Evolutionary conservation across 2,888 invertebrate genomes (phyloP).

Genomic region (Nemoura dubitans): DNA sequence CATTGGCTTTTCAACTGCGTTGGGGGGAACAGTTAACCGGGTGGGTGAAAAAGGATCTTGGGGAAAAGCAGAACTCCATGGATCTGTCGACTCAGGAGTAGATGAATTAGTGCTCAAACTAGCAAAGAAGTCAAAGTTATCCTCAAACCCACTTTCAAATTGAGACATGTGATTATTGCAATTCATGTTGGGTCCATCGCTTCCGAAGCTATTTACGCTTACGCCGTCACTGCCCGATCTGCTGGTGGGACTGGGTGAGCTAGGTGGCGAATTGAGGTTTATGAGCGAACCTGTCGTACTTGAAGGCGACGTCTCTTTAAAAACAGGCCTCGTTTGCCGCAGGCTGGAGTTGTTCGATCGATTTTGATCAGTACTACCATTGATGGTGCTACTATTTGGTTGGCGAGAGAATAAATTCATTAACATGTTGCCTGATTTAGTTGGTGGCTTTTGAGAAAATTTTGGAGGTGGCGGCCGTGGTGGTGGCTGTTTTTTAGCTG

Average conservation of each 20-base stretch:
- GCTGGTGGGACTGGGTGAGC: slow-evolving; percentile 78
- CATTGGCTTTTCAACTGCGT: slow-evolving; percentile 9
- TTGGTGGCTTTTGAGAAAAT: slow-evolving; percentile 56
- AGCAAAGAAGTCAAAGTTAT: slow-evolving; percentile 78
- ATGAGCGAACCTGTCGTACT: slow-evolving; percentile 70
- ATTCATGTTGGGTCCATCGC: slow-evolving; percentile 64
- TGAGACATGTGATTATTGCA: slow-evolving; percentile 70
- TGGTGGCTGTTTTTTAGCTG: slow-evolving; percentile 74
- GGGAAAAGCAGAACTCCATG: slow-evolving; percentile 61
- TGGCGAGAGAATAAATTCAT: slow-evolving; percentile 47
- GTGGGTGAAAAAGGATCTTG: slow-evolving; percentile 68
- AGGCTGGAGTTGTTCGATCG: not conserved
- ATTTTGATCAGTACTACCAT: not conserved
- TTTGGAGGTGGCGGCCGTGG: slow-evolving; percentile 78
- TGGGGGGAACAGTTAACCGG: not conserved
- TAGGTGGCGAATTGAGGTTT: slow-evolving; percentile 76
- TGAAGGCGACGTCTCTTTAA: slow-evolving; percentile 55
- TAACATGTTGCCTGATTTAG: slow-evolving; percentile 48
- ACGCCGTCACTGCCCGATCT: slow-evolving; percentile 79
- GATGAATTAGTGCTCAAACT: slow-evolving; percentile 60
- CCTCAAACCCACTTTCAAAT: slow-evolving; percentile 83
- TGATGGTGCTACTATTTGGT: slow-evolving; percentile 26
- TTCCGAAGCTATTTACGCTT: slow-evolving; percentile 79
- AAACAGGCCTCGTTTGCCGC: slow-evolving; percentile 1
- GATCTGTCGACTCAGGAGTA: slow-evolving; percentile 62